Evolutionary conservation across 2,888 invertebrate genomes (phyloP), one percentile per base, ranked within the genome.

Genomic region (Cantharis flavilabris): DNA sequence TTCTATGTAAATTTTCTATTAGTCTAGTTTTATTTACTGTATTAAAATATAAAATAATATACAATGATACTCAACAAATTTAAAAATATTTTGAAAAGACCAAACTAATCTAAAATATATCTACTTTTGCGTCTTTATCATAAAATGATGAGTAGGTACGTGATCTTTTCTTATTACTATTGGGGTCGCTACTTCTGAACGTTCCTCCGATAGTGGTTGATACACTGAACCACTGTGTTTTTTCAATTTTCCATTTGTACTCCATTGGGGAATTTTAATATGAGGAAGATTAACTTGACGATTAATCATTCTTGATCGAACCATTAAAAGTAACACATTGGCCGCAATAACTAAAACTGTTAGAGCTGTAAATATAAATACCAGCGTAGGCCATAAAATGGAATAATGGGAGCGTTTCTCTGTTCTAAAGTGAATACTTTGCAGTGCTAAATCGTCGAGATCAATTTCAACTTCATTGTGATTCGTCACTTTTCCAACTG

Each of bases 181-280:
- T n/a, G 77, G 72, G 10, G 70, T 72, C 11, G 11, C 67, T 16
- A 73, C 20, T 3, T 72, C 77, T 10, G 33, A 26, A n/a, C 63
- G 91, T 82, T 95, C 95, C 87, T 95, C 95, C 11, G 94, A 94
- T 73, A 95, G 89, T 81, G 94, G 94, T 85, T 94, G 94, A 88
- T 95, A 95, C 18, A 95, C 94, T 77, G 95, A 90, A 3, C 93
- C 93, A 83, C 93, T 93, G 86, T 94, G 93, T 84, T 93, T 93
- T 89, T 93, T 93, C 64, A 91, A 89, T 79, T 90, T 90, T 16
- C 82, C 82, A 3, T 82, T 83, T 2, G 83, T 81, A 28, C 84
- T 83, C 87, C 88, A 88, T 30, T 85, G 81, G 20, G 86, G 85
- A 71, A 88, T 87, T 78, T 86, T 88, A 69, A 88, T 82, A 65